phyloP scores from a whole-genome alignment of 2,797 vertebrate genomes.

The Malacoraja senta region DNA sequence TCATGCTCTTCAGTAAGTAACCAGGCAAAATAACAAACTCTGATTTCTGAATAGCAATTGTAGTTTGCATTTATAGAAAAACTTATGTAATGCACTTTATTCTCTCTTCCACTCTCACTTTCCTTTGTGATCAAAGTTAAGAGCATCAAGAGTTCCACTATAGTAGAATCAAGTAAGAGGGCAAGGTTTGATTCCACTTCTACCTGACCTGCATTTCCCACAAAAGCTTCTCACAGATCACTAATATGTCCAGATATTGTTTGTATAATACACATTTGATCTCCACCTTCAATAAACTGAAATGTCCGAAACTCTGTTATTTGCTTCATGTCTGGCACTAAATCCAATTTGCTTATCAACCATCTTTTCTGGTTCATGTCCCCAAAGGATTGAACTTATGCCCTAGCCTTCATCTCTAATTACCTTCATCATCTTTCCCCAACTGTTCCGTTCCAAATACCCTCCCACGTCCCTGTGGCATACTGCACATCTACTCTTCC shows the following conservation, averaged over 20 bases:
- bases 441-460: not conserved
- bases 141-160: too few relatives aligned
- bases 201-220: not conserved
- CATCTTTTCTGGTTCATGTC: not conserved
- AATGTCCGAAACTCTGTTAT: not conserved
- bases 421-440: not conserved
- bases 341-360: not conserved
- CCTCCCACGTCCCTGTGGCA: not conserved
- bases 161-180: not conserved
- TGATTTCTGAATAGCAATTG: not conserved
- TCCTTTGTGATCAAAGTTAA: not conserved
- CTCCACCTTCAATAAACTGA: not conserved
- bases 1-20: conserved; percentile 83
- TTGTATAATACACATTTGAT: not conserved
- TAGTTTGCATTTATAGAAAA: not conserved
- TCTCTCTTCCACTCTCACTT: too few relatives aligned
- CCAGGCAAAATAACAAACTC: not conserved
- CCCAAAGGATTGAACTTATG: not conserved
- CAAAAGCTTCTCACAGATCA: not conserved
- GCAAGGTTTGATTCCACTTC: not conserved
- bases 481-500: not conserved
- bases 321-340: not conserved
- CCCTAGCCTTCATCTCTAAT: not conserved
- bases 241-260: not conserved
- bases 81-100: not conserved